Evolutionary conservation across 2,113 vertebrate genomes (phyloP), one percentile per base, ranked within the genome.

Genomic region (Machaerirhynchus nigripectus): DNA sequence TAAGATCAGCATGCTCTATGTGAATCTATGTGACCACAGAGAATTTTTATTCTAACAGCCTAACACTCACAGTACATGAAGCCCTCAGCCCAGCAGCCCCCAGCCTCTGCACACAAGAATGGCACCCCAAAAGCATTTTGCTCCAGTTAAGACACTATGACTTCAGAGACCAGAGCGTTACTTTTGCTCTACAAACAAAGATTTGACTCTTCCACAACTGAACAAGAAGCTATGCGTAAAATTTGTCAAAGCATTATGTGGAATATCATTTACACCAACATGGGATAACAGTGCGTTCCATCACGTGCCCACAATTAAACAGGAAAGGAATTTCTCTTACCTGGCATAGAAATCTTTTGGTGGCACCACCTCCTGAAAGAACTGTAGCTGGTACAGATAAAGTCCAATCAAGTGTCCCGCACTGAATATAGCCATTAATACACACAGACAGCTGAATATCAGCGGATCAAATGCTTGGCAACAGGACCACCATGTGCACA

Each of bases 401-500:
- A 99, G 99, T 92, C 99, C 98, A 40, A 99, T 98, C 93, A 99
- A 97, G 96, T 99, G 99, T 30, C 99, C 99, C 0, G 99, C 99
- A 26, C 98, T 99, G 97, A 99, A 99, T 97, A 99, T 99, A 79
- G 99, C 99, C 98, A 99, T 99, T 93, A 99, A 97, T 47, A 99
- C 99, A 84, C 99, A 99, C 96, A 99, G 98, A 95, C 99, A 99
- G 98, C 99, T 99, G 98, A 99, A 99, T 91, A 99, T 97, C 96
- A 99, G 98, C 9, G 98, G 99, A 98, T 99, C 98, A 47, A 99
- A 99, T 11, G 97, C 98, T 93, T 98, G 98, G 96, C 99, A 98
- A 96, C 99, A 99, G 40, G 99, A 99, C 99, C 99, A 99, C 99
- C 99, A 99, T 27, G 99, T 99, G 93, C 99, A 99, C 81, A 99